Conservation (phyloP, 2,113 vertebrate species). For the Chaetops frenatus region DNA sequence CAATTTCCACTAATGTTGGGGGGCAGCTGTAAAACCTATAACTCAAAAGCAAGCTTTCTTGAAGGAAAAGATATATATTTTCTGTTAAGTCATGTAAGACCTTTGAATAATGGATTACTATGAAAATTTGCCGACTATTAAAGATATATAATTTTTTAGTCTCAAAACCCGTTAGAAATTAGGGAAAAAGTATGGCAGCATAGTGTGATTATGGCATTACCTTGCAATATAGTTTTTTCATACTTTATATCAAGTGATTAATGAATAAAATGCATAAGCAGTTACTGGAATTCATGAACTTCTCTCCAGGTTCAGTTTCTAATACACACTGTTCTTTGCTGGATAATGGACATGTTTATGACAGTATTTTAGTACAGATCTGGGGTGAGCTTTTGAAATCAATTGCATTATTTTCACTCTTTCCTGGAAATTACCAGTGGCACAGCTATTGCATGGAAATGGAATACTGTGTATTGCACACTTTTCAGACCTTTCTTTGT, state of each 20-base stretch:
- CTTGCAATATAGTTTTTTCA: neutral
- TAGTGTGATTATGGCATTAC: neutral
- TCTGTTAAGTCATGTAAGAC: neutral
- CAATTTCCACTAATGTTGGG: neutral
- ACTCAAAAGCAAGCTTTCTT: neutral
- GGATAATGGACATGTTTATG: neutral
- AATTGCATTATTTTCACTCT: neutral
- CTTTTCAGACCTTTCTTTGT: neutral
- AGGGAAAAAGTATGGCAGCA: neutral
- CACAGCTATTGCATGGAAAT: neutral
- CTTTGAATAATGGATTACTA: neutral
- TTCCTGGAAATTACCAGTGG: neutral
- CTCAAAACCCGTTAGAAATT: neutral
- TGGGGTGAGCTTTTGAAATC: neutral
- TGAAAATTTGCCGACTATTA: neutral
- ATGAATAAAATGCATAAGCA: neutral
- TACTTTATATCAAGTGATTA: neutral
- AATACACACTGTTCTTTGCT: neutral
- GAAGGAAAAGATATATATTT: neutral
- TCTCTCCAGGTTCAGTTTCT: neutral
- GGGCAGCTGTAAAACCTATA: neutral
- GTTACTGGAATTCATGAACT: neutral
- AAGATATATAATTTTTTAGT: neutral
- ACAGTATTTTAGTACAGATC: neutral
- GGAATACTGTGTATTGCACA: neutral